phyloP scores from a whole-genome alignment of 2,888 invertebrate species.

The Drosophila kokeensis region DNA sequence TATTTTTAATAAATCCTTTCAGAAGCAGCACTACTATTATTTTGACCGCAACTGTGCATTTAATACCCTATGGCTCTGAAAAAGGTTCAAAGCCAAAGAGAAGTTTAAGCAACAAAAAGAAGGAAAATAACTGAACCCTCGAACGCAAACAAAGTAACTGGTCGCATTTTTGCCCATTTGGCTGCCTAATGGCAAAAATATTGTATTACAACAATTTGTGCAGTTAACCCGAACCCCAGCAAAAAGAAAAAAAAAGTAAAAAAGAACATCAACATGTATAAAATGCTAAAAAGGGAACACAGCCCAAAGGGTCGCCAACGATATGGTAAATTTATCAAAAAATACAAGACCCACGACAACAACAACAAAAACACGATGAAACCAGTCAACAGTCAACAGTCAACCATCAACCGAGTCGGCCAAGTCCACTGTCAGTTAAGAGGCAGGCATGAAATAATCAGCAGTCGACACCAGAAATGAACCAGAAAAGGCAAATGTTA shows the following conservation, averaged over 20 bases:
- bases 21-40: background rate
- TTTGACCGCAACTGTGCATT: background rate
- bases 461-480: slow-evolving; percentile 55
- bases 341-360: slow-evolving; percentile 49
- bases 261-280: slow-evolving; percentile 32
- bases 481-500: slow-evolving; percentile 69
- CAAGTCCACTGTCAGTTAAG: slow-evolving; percentile 18
- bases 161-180: slow-evolving; percentile 62
- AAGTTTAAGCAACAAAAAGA: slow-evolving; percentile 8
- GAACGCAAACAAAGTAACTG: slow-evolving; percentile 61
- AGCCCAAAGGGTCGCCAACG: slow-evolving; percentile 74
- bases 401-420: background rate
- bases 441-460: slow-evolving; percentile 74
- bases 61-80: background rate
- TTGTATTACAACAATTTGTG: slow-evolving; percentile 78
- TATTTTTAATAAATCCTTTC: background rate
- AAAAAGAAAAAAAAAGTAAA: slow-evolving; percentile 7
- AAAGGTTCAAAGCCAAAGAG: slow-evolving; percentile 8
- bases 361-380: slow-evolving; percentile 54
- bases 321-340: slow-evolving; percentile 80
- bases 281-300: slow-evolving; percentile 36
- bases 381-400: slow-evolving; percentile 44
- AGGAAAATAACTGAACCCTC: slow-evolving; percentile 11
- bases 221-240: slow-evolving; percentile 34
- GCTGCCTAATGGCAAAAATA: slow-evolving; percentile 77